Percentiles rank a stretch among this genome's conserved stretches.
These are phyloP conservation scores for Gymnocephalus cernua DNA, from an alignment of 2,113 vertebrate species.

Conservation along the genomic window DNA sequence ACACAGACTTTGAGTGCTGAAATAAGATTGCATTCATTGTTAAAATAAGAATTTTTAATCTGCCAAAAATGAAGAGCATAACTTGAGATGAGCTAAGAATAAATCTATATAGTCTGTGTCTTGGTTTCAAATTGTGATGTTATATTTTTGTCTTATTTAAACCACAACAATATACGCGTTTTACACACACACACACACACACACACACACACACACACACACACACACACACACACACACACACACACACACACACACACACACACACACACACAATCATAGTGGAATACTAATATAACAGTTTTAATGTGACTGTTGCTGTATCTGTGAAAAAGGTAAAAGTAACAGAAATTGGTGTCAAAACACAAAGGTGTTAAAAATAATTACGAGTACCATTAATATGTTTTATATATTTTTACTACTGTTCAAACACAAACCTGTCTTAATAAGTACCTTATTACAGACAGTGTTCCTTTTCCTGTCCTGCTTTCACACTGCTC, in stretches of 20 bases:
- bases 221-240: neutral
- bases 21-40: neutral
- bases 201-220: neutral
- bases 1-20: neutral
- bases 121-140: neutral
- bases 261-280: too few species aligned
- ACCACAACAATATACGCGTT: too few species aligned
- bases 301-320: slow-evolving; percentile 12
- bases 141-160: too few species aligned
- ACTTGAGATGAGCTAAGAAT: neutral
- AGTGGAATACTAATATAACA: neutral
- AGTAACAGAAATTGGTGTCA: slow-evolving; percentile 11
- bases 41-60: neutral
- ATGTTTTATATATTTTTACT: too few species aligned
- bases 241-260: neutral
- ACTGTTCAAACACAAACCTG: too few species aligned
- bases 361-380: slow-evolving; percentile 7
- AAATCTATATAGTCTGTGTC: neutral
- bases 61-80: neutral
- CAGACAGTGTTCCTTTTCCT: neutral
- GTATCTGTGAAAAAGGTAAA: neutral
- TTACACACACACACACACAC: neutral
- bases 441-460: neutral
- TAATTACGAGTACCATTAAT: neutral
- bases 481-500: slow-evolving; percentile 1